A percentile compares a stretch with the other conserved stretches of the same genome.
These are phyloP conservation scores for Leuciscus waleckii DNA, from an alignment of 2,797 vertebrate species.

Conservation along the genomic window DNA sequence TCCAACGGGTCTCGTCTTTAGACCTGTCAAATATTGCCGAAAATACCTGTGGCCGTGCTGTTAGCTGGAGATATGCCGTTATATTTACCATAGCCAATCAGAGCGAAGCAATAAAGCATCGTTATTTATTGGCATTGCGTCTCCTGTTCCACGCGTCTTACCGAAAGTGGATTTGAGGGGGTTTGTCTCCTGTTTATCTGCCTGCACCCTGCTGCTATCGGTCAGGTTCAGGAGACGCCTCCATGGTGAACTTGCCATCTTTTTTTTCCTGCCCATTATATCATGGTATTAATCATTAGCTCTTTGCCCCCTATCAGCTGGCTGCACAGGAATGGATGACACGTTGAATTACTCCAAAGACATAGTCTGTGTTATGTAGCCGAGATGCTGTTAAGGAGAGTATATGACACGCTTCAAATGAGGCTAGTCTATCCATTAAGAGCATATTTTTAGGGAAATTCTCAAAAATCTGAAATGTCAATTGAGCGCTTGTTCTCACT, in stretches of 20 bases:
- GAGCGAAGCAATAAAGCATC: constrained; percentile 60
- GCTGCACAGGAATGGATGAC: constrained; percentile 73
- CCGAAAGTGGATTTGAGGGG: constrained; percentile 68
- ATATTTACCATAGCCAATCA: constrained; percentile 61
- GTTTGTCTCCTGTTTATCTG: constrained; percentile 65
- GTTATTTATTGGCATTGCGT: constrained; percentile 66
- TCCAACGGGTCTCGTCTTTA: constrained; percentile 56
- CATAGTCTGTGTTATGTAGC: constrained; percentile 53
- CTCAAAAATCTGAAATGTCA: constrained; percentile 37
- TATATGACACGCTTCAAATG: constrained; percentile 46
- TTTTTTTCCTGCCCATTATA: constrained; percentile 80
- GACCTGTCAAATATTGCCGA: constrained; percentile 61
- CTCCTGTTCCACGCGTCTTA: constrained; percentile 63
- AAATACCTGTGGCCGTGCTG: constrained; percentile 61
- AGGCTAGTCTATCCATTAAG: constrained; percentile 52
- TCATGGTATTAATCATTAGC: constrained; percentile 84
- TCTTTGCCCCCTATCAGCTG: constrained; percentile 82
- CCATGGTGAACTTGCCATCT: constrained; percentile 74
- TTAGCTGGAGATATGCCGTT: constrained; percentile 59
- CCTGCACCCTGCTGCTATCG: constrained; percentile 68
- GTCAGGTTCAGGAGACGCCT: constrained; percentile 77
- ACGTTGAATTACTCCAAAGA: constrained; percentile 64
- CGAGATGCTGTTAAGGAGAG: constrained; percentile 38
- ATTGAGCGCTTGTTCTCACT: constrained; percentile 23
- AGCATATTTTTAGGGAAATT: constrained; percentile 48